These are phyloP conservation scores for Empidonax alnorum DNA, from an alignment of 2,113 vertebrate species.

Conservation along the genomic window DNA sequence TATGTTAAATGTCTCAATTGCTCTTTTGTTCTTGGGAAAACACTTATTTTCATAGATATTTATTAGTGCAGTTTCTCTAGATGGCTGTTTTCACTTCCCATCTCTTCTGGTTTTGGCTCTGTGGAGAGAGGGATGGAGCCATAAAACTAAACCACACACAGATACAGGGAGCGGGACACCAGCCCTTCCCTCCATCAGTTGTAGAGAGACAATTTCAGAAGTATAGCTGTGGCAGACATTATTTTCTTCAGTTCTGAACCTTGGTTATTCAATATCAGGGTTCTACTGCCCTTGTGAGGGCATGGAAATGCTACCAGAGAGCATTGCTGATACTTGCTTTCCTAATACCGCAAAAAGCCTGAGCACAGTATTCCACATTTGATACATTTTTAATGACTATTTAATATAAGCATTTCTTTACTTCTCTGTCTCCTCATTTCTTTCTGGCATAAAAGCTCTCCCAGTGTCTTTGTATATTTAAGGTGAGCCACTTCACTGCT, in stretches of 20 bases:
- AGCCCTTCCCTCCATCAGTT: background rate
- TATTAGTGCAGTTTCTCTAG: background rate
- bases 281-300: background rate
- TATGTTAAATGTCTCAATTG: conserved; percentile 19
- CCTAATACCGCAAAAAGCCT: background rate
- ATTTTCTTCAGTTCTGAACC: background rate
- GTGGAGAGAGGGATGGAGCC: conserved; percentile 32
- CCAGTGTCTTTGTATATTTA: background rate
- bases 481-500: background rate
- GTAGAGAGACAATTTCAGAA: background rate
- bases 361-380: background rate
- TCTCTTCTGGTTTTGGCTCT: conserved; percentile 7
- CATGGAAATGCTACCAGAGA: background rate
- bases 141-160: background rate
- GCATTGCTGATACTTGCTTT: background rate
- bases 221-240: background rate
- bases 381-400: background rate
- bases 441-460: background rate
- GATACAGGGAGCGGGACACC: background rate
- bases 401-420: background rate
- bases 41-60: conserved; percentile 16
- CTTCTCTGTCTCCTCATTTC: background rate
- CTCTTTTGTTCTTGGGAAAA: conserved; percentile 27
- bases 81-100: conserved; percentile 54
- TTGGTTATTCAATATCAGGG: background rate